A percentile compares a stretch with the other conserved stretches of the same genome.
These are phyloP conservation scores for Heteromyza rotundicornis DNA, from an alignment of 2,888 invertebrate genomes.

Conservation along the genomic window DNA sequence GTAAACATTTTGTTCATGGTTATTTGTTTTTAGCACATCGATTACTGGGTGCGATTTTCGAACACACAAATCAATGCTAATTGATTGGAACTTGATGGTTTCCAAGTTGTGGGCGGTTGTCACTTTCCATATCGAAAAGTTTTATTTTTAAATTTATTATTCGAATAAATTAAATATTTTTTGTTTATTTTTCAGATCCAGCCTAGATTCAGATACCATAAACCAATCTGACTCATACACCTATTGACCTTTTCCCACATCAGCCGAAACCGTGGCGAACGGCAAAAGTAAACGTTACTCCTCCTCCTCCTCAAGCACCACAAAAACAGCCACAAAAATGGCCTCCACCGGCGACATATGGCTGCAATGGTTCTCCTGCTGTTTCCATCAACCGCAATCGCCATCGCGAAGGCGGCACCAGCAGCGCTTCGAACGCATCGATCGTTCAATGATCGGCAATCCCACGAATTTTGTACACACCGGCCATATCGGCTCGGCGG, in stretches of 20 bases:
- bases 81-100: too few species aligned
- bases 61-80: too few species aligned
- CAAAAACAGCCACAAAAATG: conserved; percentile 65
- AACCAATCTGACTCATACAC: too few species aligned
- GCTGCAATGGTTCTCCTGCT: conserved; percentile 92
- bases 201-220: too few species aligned
- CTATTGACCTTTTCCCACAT: conserved; percentile 2
- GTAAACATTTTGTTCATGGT: neutral
- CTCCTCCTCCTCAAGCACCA: conserved; percentile 27
- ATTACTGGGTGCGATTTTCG: too few species aligned
- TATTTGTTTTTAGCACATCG: too few species aligned
- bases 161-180: too few species aligned
- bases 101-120: too few species aligned
- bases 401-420: conserved; percentile 74
- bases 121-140: too few species aligned
- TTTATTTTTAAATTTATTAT: too few species aligned
- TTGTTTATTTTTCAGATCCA: too few species aligned
- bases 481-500: conserved; percentile 85
- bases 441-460: conserved; percentile 93
- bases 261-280: conserved; percentile 26
- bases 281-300: conserved; percentile 21
- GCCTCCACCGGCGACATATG: conserved; percentile 81
- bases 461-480: conserved; percentile 97
- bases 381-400: conserved; percentile 81
- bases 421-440: conserved; percentile 75